phyloP scores from a whole-genome alignment of 2,113 vertebrate genomes.

The Andinoacara biseriatus region DNA sequence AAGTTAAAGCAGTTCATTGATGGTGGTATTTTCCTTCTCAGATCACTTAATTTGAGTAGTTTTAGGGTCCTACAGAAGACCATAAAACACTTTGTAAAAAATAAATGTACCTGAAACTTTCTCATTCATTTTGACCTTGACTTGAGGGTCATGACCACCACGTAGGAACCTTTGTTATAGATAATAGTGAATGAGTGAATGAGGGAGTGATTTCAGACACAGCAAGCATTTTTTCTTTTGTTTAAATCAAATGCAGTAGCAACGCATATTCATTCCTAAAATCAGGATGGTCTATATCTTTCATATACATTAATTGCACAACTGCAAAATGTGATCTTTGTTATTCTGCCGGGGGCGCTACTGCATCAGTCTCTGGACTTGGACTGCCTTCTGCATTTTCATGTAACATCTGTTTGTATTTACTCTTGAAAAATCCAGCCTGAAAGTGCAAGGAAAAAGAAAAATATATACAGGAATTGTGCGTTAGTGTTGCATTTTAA shows the following conservation, averaged over 20 bases:
- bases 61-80: background rate
- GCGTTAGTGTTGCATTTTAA: background rate
- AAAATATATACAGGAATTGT: background rate
- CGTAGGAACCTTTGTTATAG: background rate
- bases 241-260: background rate
- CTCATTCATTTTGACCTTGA: background rate
- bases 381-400: background rate
- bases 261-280: background rate
- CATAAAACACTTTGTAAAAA: too few species aligned
- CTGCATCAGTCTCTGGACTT: background rate
- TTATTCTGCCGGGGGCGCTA: background rate
- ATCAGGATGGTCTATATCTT: background rate
- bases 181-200: background rate
- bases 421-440: slow-evolving; percentile 87
- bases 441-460: slow-evolving; percentile 46
- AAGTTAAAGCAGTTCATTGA: background rate
- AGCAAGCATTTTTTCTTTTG: background rate
- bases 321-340: background rate
- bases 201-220: background rate
- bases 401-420: slow-evolving; percentile 78
- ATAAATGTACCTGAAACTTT: too few species aligned
- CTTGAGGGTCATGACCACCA: background rate
- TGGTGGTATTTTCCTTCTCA: background rate
- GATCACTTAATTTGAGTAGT: background rate
- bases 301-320: background rate